Evolutionary conservation across 2,113 vertebrate genomes (phyloP), one percentile per base, ranked within the genome.

Genomic region (Alligator sinensis): DNA sequence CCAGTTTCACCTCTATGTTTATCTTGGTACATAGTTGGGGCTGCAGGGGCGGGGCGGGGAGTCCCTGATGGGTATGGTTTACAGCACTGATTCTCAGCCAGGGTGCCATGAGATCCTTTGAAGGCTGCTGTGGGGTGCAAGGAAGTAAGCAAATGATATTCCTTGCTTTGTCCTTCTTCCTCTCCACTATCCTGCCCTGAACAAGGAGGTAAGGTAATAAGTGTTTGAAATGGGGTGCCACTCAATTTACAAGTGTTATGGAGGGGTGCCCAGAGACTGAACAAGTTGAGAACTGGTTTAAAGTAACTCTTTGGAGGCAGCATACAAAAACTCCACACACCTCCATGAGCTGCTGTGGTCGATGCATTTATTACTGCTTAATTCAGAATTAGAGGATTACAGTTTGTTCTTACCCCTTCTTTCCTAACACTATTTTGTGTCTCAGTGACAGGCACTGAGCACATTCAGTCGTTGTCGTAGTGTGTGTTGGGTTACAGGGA

Each of bases 201-300:
- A 47, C 47, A 47, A 47, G 47, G 47, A 47, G 47, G 47, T 47
- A 47, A 47, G 47, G 47, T 47, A 47, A 47, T 47, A 47, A 47
- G 47, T 47, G 47, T 47, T 47, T 47, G 47, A 47, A 47, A 47
- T 47, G 47, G 47, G 47, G 47, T 47, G 47, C 47, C 9, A 47
- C 7, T 47, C 47, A 47, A 47, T 47, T 47, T 47, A 47, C 7
- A 47, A 47, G 47, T 47, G 47, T 47, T 47, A 47, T 47, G 47
- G 47, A 47, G 47, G 47, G 47, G 47, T 47, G 47, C 6, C 47
- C 47, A 47, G 47, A 87, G 9, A 3, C 14, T 74, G 77, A 93
- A 86, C 68, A 75, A 86, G 89, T 79, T 77, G 82, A 89, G 30
- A 22, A 89, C 80, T 13, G 54, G 88, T 85, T 6, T 91, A 77